Evolutionary conservation across 2,113 vertebrate species (phyloP).

Genomic region (Macheiramphus alcinus): DNA sequence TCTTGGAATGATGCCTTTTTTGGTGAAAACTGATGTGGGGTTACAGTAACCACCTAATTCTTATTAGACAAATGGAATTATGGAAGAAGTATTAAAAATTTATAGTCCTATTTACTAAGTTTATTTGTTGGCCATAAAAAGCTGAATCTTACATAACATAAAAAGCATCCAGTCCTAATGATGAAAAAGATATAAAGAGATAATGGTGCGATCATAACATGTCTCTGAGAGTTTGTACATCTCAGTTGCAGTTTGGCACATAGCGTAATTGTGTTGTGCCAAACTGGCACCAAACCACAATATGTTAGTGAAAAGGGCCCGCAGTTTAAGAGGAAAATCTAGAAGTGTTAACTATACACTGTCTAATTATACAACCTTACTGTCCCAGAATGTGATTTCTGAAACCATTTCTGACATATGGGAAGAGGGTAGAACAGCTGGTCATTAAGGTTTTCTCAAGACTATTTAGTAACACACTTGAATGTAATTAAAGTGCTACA

Average conservation of each 20-base stretch:
- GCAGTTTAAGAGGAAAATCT: slow-evolving; percentile 73
- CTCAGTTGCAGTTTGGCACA: slow-evolving; percentile 71
- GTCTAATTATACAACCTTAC: slow-evolving; percentile 80
- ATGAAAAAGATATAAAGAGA: slow-evolving; percentile 76
- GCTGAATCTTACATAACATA: slow-evolving; percentile 70
- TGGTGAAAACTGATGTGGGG: slow-evolving; percentile 32
- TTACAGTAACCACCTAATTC: slow-evolving; percentile 54
- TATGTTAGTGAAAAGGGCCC: slow-evolving; percentile 74
- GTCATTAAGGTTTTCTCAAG: slow-evolving; percentile 86
- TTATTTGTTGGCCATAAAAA: slow-evolving; percentile 69
- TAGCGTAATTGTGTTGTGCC: slow-evolving; percentile 51
- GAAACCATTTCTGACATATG: slow-evolving; percentile 83
- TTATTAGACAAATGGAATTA: slow-evolving; percentile 68
- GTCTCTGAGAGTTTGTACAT: slow-evolving; percentile 69
- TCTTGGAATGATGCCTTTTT: slow-evolving; percentile 59
- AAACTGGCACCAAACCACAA: slow-evolving; percentile 72
- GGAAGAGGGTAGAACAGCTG: slow-evolving; percentile 82
- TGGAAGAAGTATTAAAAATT: slow-evolving; percentile 78
- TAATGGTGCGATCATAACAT: slow-evolving; percentile 69
- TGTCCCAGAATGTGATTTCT: slow-evolving; percentile 79
- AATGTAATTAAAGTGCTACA: slow-evolving; percentile 81
- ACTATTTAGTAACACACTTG: slow-evolving; percentile 83
- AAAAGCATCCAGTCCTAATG: slow-evolving; percentile 59
- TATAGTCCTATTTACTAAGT: slow-evolving; percentile 73
- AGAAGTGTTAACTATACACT: slow-evolving; percentile 79